A percentile compares a stretch with the other conserved stretches of the same genome.
Evolutionary conservation across 2,888 invertebrate species (phyloP).

Genomic region (Cephus pulcher): DNA sequence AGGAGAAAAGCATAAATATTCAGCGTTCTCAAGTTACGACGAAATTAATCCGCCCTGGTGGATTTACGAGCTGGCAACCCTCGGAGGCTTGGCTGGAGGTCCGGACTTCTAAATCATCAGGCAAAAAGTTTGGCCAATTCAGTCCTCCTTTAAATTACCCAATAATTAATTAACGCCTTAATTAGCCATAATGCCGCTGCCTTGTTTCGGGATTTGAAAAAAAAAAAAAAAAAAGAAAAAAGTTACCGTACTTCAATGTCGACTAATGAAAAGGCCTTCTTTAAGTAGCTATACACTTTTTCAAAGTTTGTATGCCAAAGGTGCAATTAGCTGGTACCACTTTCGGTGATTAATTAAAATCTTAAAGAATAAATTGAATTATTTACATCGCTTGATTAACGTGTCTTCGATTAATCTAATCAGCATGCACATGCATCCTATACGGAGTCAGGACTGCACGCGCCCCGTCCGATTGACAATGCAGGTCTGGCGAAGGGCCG

Average conservation of each 20-base stretch:
- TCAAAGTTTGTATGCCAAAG: not conserved
- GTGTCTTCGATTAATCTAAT: not conserved
- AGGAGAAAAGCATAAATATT: slow-evolving; percentile 51
- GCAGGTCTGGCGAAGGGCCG: not conserved
- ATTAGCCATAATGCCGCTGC: slow-evolving; percentile 36
- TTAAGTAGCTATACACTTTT: not conserved
- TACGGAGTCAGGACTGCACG: not conserved
- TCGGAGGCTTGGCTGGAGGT: slow-evolving; percentile 32
- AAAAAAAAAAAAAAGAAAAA: not conserved
- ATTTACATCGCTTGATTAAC: not conserved
- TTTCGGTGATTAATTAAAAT: not conserved
- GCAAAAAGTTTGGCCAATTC: slow-evolving; percentile 39
- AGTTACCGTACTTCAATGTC: not conserved
- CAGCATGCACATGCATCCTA: not conserved
- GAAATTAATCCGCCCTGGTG: slow-evolving; percentile 59
- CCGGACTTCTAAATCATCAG: slow-evolving; percentile 47
- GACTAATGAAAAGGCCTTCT: not conserved
- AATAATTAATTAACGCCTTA: slow-evolving; percentile 54
- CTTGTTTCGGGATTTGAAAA: slow-evolving; percentile 12
- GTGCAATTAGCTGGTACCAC: not conserved
- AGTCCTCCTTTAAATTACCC: slow-evolving; percentile 38
- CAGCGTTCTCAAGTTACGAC: slow-evolving; percentile 49
- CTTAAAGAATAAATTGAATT: not conserved
- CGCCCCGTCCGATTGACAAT: not conserved
- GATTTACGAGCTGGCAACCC: slow-evolving; percentile 54